These are phyloP conservation scores for Danio rerio DNA, from an alignment of 2,113 vertebrate species.

Conservation along the genomic window DNA sequence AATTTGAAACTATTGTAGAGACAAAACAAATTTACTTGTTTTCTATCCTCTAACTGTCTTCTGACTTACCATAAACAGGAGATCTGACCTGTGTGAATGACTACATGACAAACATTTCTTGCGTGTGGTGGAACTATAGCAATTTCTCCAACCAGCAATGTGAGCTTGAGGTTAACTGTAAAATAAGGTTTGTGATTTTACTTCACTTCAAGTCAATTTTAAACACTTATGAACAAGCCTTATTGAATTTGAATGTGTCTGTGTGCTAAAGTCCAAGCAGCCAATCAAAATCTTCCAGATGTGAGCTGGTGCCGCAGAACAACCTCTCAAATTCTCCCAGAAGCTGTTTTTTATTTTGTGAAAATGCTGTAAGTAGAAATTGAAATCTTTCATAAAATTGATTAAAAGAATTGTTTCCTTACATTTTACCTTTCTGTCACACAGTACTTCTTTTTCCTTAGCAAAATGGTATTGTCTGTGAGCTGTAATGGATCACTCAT, in stretches of 20 bases:
- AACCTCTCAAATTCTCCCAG: background rate
- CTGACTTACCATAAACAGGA: slow-evolving; percentile 8
- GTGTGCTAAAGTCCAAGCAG: no score
- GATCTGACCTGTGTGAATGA: slow-evolving; percentile 44
- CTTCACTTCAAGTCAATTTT: background rate
- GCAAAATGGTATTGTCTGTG: slow-evolving; percentile 29
- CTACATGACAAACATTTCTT: slow-evolving; percentile 37
- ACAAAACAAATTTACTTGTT: background rate
- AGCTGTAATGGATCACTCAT: slow-evolving; percentile 54
- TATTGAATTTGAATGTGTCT: background rate
- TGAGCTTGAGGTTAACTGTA: background rate
- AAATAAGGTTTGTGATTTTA: background rate
- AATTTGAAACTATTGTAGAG: background rate
- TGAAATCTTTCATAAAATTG: background rate
- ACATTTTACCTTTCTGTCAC: background rate
- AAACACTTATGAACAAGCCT: background rate
- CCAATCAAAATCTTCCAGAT: slow-evolving; percentile 31
- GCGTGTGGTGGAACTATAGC: slow-evolving; percentile 28
- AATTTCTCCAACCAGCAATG: slow-evolving; percentile 4
- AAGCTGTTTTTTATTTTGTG: slow-evolving; percentile 68
- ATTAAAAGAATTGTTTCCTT: background rate
- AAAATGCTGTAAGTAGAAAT: background rate
- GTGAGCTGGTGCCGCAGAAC: slow-evolving; percentile 57
- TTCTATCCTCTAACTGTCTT: background rate
- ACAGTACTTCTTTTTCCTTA: background rate